Conservation (phyloP, 2,113 vertebrate species). For the Passerina amoena region DNA sequence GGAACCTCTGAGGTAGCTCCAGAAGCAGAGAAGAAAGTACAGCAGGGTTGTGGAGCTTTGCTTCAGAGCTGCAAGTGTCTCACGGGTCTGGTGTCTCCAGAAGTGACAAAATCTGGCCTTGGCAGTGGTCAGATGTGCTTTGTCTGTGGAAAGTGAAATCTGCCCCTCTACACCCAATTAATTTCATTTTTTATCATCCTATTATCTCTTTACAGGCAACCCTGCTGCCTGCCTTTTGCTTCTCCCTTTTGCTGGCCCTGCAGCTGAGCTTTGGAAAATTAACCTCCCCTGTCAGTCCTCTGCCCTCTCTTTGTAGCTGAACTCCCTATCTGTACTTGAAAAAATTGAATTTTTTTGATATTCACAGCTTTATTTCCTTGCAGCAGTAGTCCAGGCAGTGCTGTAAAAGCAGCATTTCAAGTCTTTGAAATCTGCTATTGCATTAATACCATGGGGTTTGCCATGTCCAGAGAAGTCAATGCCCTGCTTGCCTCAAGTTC, state of each 20-base stretch:
- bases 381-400: background rate
- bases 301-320: background rate
- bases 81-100: background rate
- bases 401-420: background rate
- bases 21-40: background rate
- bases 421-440: background rate
- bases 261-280: background rate
- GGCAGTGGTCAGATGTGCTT: background rate
- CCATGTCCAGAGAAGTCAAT: background rate
- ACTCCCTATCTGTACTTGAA: background rate
- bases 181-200: background rate
- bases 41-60: background rate
- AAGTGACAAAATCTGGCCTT: background rate
- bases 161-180: background rate
- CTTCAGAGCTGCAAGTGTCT: background rate
- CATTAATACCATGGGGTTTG: background rate
- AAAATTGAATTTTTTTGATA: background rate
- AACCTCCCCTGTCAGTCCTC: background rate
- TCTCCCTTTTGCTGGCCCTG: background rate
- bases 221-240: background rate
- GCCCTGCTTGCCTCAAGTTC: background rate
- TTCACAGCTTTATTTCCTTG: background rate
- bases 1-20: background rate
- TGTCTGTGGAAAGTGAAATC: background rate
- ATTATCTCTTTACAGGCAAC: background rate